These are phyloP conservation scores for Dissostichus mawsoni DNA, from an alignment of 2,113 vertebrate genomes.

Conservation along the genomic window DNA sequence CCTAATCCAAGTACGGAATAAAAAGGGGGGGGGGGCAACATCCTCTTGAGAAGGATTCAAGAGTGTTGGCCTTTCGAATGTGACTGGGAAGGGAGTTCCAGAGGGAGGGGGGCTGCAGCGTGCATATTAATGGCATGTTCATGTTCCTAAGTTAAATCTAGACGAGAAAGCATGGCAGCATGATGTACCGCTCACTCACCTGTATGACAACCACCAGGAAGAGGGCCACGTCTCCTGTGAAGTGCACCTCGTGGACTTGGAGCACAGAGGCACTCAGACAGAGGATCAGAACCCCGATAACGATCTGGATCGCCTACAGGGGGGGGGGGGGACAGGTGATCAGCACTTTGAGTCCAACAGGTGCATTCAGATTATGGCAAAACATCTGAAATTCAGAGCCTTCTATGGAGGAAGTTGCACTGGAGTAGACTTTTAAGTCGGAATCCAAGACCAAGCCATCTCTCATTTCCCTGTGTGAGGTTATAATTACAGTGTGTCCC, in stretches of 20 bases:
- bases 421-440: no score
- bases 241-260: constrained; percentile 84
- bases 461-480: neutral
- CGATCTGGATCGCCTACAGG: constrained; percentile 83
- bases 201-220: constrained; percentile 80
- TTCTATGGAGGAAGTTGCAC: neutral
- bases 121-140: no score
- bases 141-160: no score
- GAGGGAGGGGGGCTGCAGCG: no score
- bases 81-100: no score
- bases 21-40: no score
- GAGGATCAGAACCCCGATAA: constrained; percentile 80
- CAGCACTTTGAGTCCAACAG: neutral
- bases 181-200: constrained; percentile 57
- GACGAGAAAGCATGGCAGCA: neutral
- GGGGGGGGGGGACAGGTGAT: neutral
- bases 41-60: no score
- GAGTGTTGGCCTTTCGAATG: no score
- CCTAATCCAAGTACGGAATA: no score
- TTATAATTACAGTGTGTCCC: neutral
- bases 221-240: constrained; percentile 79
- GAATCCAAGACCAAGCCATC: neutral
- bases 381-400: neutral
- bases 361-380: neutral
- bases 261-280: constrained; percentile 83